phyloP scores from a whole-genome alignment of 2,113 vertebrate species.

The Chaetodon auriga region DNA sequence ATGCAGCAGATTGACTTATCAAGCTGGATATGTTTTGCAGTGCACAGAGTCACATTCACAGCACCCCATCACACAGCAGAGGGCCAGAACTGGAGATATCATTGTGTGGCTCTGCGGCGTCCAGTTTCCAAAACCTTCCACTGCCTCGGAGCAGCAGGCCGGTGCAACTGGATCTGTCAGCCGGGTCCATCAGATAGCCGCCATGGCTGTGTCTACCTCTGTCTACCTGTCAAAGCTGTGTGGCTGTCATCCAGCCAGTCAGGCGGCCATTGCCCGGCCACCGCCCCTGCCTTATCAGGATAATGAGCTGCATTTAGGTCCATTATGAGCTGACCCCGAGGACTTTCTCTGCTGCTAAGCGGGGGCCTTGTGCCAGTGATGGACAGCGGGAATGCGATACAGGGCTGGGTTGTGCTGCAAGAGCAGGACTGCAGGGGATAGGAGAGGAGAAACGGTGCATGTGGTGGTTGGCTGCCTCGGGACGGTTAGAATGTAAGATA shows the following conservation, averaged over 20 bases:
- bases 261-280: constrained; percentile 70
- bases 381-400: constrained; percentile 79
- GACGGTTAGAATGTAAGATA: constrained; percentile 13
- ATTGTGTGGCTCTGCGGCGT: constrained; percentile 70
- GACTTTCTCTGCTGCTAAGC: constrained; percentile 80
- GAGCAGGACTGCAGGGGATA: constrained; percentile 35
- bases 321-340: constrained; percentile 80
- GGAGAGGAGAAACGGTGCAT: constrained; percentile 30
- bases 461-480: constrained; percentile 13
- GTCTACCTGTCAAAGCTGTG: constrained; percentile 75
- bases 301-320: constrained; percentile 82
- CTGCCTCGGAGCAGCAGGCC: constrained; percentile 64
- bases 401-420: constrained; percentile 12
- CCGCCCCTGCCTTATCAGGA: constrained; percentile 80
- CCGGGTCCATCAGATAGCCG: constrained; percentile 77
- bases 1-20: constrained; percentile 3
- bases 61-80: constrained; percentile 53
- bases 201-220: constrained; percentile 60
- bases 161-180: constrained; percentile 78
- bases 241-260: constrained; percentile 79
- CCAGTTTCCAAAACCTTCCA: constrained; percentile 74
- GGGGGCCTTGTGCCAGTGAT: constrained; percentile 78
- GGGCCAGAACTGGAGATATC: constrained; percentile 64
- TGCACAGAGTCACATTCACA: constrained; percentile 51
- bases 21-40: constrained; percentile 27